Percentiles rank a stretch among this genome's conserved stretches.
phyloP scores from a whole-genome alignment of 2,797 vertebrate genomes.

The Sebastes hubbsi region DNA sequence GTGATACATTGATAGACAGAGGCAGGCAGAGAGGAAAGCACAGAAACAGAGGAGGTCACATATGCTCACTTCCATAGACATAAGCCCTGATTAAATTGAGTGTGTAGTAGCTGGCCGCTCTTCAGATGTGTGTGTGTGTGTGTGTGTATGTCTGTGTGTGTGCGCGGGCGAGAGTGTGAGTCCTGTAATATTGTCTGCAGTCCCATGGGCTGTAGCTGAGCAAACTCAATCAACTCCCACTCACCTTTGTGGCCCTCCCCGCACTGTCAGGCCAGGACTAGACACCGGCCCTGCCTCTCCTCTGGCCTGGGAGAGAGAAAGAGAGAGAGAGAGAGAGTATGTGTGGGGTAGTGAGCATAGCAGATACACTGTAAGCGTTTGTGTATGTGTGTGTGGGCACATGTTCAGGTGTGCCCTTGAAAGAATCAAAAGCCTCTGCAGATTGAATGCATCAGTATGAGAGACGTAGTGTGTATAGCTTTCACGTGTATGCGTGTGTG shows the following conservation, averaged over 20 bases:
- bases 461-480: constrained; percentile 67
- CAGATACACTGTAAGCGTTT: constrained; percentile 3
- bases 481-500: constrained; percentile 1
- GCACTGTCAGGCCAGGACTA: constrained; percentile 66
- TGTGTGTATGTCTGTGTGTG: constrained; percentile 21
- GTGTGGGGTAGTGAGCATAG: not conserved
- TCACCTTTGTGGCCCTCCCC: constrained; percentile 71
- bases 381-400: constrained; percentile 32
- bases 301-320: constrained; percentile 37
- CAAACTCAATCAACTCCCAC: constrained; percentile 84
- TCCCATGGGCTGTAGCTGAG: constrained; percentile 78
- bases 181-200: constrained; percentile 79
- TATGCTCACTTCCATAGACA: constrained; percentile 80
- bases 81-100: constrained; percentile 81
- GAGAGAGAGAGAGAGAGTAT: not conserved
- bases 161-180: constrained; percentile 52
- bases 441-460: constrained; percentile 58
- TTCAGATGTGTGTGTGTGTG: constrained; percentile 42
- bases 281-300: constrained; percentile 52
- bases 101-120: constrained; percentile 67
- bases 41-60: constrained; percentile 72
- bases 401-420: constrained; percentile 81
- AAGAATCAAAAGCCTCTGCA: constrained; percentile 64
- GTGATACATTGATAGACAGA: constrained; percentile 44
- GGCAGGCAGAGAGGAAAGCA: constrained; percentile 16